Base-by-base conservation (phyloP, 2,113 vertebrate genomes). In the Leucopsar rothschildi region DNA sequence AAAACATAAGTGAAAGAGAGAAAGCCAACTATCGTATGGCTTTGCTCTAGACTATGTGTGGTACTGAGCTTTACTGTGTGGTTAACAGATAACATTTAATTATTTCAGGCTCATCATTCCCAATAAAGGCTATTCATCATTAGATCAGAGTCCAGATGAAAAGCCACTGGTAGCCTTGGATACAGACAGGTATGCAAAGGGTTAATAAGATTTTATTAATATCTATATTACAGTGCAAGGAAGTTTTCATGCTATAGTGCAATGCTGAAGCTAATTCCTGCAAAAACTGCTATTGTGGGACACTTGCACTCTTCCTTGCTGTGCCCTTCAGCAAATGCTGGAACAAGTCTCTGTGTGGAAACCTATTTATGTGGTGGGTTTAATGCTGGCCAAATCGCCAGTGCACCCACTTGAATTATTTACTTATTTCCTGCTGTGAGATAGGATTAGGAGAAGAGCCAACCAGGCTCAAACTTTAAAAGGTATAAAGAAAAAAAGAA, bases 141-240 rank as follows among this genome's bases (percentile, higher is more conserved):
- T 99, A 98, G 99, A 99, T 96, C 99, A 99, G 98, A 99, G 98
- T 91, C 99, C 99, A 24, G 99, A 99, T 88, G 99, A 99, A 97
- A 99, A 99, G 95, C 99, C 99, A 37, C 94, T 99, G 96, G 99
- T 99, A 95, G 99, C 99, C 68, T 97, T 99, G 96, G 99, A 99
- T 97, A 99, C 99, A 42, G 99, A 99, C 98, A 99, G 99, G 99
- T 99, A 83, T 78, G 95, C 78, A 82, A 13, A 37, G 35, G 42
- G 64, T 60, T 75, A 73, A 49, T 28, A 61, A 55, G 47, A 73
- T 73, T 44, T 28, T 64, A 8, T 78, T 7, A 31, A 31, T 53
- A 73, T 55, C 47, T n/a, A 9, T 27, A 27, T 72, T 61, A 68
- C 4, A 10, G 55, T 37, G 61, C 27, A 37, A 68, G 47, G 40